Conservation (phyloP, 1,140 invertebrate genomes). For the Zaprionus inermis region DNA sequence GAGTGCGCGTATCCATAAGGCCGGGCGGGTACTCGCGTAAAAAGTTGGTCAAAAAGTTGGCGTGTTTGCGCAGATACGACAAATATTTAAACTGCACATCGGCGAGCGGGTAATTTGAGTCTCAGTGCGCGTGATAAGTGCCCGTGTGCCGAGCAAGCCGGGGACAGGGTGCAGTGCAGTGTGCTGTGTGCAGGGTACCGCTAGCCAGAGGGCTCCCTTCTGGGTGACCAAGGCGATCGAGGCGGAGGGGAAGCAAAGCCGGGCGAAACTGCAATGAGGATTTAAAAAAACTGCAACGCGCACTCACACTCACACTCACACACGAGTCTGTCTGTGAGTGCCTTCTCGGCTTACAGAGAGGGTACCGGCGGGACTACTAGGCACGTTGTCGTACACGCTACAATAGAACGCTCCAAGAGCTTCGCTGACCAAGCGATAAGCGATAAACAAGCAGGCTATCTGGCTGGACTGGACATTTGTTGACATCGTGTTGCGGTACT, state of each 20-base stretch:
- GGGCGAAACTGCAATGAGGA: slow-evolving; percentile 4
- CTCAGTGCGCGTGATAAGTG: slow-evolving; percentile 24
- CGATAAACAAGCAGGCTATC: neutral
- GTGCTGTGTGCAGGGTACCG: neutral
- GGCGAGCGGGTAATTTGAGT: slow-evolving; percentile 35
- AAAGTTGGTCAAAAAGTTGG: slow-evolving; percentile 46
- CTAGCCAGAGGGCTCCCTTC: neutral
- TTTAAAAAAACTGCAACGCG: slow-evolving; percentile 7
- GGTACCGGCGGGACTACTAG: neutral
- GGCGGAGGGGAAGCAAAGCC: slow-evolving; percentile 17
- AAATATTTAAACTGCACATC: slow-evolving; percentile 48
- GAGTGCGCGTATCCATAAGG: slow-evolving; percentile 15
- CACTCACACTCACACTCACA: slow-evolving; percentile 2
- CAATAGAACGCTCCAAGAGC: neutral
- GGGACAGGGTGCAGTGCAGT: too few relatives aligned
- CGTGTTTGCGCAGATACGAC: slow-evolving; percentile 36
- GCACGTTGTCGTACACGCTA: slow-evolving; percentile 33
- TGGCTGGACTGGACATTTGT: slow-evolving; percentile 9
- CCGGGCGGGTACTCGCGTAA: neutral
- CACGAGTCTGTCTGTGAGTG: neutral
- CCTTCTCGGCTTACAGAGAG: slow-evolving; percentile 24
- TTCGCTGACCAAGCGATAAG: slow-evolving; percentile 29
- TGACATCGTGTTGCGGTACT: slow-evolving; percentile 16
- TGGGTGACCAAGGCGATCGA: slow-evolving; percentile 26
- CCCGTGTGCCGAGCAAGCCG: too few relatives aligned